Conservation (phyloP, 2,113 vertebrate genomes). For the Numida meleagris region DNA sequence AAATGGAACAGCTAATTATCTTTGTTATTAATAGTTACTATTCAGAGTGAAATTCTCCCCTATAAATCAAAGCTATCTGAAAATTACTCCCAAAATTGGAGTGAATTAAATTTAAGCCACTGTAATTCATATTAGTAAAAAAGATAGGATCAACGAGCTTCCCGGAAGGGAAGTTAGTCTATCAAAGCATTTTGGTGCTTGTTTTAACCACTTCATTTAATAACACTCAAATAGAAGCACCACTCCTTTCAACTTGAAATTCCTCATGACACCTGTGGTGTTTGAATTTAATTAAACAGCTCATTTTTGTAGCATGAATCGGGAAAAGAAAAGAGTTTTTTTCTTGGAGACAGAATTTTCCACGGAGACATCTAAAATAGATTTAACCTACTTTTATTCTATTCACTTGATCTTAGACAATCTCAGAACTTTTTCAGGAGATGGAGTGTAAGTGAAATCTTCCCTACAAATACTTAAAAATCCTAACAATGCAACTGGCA, state of each 20-base stretch:
- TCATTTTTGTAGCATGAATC: background rate
- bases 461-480: background rate
- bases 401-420: background rate
- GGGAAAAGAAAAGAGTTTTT: background rate
- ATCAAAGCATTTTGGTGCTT: constrained; percentile 20
- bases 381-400: background rate
- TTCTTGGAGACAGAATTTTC: background rate
- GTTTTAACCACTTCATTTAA: constrained; percentile 15
- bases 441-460: background rate
- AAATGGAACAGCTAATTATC: background rate
- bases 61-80: constrained; percentile 2
- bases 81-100: background rate
- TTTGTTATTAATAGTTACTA: background rate
- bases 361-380: background rate
- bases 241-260: constrained; percentile 10
- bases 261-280: background rate
- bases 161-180: background rate
- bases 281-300: background rate
- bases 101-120: constrained; percentile 17
- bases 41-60: background rate
- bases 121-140: constrained; percentile 5
- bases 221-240: background rate
- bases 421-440: background rate
- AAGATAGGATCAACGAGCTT: constrained; percentile 7
- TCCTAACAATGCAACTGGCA: background rate